Evolutionary conservation across 2,113 vertebrate genomes (phyloP).

Genomic region (Australoheros scitulus): DNA sequence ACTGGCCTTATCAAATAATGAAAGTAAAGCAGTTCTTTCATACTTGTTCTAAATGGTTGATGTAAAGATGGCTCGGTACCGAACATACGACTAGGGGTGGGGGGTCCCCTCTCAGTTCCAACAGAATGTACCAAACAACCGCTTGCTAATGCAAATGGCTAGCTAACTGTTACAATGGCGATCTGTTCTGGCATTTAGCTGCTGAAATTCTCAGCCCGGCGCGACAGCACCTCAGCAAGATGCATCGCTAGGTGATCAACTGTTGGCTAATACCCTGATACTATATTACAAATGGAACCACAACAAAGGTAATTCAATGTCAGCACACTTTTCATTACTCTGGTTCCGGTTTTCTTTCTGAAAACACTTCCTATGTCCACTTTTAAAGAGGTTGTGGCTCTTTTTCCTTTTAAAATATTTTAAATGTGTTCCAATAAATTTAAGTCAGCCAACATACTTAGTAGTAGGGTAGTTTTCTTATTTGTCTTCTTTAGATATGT

Average conservation of each 20-base stretch:
- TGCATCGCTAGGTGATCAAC: too few relatives aligned
- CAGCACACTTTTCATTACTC: background rate
- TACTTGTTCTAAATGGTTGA: background rate
- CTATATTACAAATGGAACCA: background rate
- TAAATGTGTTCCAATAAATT: background rate
- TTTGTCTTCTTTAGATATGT: too few relatives aligned
- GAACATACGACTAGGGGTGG: too few relatives aligned
- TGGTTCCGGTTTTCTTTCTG: background rate
- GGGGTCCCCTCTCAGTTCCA: too few relatives aligned
- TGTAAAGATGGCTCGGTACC: background rate
- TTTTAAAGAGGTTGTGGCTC: rapidly evolving
- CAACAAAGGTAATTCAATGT: background rate
- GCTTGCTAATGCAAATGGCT: too few relatives aligned
- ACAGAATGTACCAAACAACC: too few relatives aligned
- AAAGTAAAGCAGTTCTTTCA: conserved; percentile 3
- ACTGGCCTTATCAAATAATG: background rate
- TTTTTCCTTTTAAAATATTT: background rate
- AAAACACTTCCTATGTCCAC: background rate
- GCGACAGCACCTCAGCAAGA: too few relatives aligned
- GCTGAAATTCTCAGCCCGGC: too few relatives aligned
- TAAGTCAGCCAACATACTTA: background rate
- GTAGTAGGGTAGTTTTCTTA: background rate
- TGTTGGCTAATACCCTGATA: background rate
- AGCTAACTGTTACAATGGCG: too few relatives aligned
- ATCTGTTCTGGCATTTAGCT: too few relatives aligned